phyloP scores from a whole-genome alignment of 2,888 invertebrate species.

The Linnaemya vulpina region DNA sequence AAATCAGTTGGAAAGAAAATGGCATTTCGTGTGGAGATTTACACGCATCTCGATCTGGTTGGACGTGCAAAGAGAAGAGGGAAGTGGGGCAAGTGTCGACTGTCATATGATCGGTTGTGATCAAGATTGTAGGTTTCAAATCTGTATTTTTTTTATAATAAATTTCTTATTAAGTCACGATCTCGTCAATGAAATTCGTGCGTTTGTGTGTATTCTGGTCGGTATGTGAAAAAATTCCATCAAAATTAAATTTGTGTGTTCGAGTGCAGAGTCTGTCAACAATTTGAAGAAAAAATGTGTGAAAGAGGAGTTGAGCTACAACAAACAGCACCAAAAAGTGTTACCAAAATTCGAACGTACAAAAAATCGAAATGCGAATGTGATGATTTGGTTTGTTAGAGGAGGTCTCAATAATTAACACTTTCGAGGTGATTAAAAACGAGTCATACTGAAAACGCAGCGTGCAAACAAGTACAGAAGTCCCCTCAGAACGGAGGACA shows the following conservation, averaged over 20 bases:
- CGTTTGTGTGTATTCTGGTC: background rate
- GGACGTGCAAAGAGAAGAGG: background rate
- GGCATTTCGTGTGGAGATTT: background rate
- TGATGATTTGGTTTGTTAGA: constrained; percentile 14
- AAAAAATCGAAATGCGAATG: background rate
- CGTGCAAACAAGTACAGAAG: background rate
- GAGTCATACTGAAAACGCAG: constrained; percentile 8
- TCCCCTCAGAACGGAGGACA: background rate
- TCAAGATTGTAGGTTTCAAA: background rate
- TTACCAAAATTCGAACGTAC: constrained; percentile 6
- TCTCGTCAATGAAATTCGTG: background rate
- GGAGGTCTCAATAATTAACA: constrained; percentile 63
- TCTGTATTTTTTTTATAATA: background rate
- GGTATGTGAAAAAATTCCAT: background rate
- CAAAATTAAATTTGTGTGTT: background rate
- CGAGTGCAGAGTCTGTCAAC: constrained; percentile 38
- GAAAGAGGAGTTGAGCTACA: constrained; percentile 31
- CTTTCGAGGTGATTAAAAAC: constrained; percentile 32
- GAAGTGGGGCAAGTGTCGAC: background rate
- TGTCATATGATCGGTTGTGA: constrained; percentile 20
- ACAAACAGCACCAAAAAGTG: constrained; percentile 21
- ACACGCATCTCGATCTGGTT: background rate
- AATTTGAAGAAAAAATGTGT: constrained; percentile 53
- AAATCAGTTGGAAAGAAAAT: background rate
- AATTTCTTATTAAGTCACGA: constrained; percentile 49